A percentile compares a stretch with the other conserved stretches of the same genome.
phyloP scores from a whole-genome alignment of 2,888 invertebrate species.

The Hesperia comma region DNA sequence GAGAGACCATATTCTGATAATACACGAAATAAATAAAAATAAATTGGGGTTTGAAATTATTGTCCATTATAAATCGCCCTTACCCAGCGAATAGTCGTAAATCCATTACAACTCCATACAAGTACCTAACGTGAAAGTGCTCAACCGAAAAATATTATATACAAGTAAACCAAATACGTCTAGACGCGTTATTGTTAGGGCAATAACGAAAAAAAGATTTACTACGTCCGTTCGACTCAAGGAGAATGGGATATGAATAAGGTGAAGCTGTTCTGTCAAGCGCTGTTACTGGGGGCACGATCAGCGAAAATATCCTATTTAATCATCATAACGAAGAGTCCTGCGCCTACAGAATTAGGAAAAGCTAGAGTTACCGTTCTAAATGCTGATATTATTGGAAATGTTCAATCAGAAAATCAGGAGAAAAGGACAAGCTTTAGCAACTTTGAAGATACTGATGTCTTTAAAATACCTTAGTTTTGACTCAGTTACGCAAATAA shows the following conservation, averaged over 20 bases:
- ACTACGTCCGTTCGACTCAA: constrained; percentile 35
- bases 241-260: constrained; percentile 35
- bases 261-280: constrained; percentile 18
- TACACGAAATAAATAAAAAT: no score
- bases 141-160: constrained; percentile 17
- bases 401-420: no score
- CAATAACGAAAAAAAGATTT: constrained; percentile 40
- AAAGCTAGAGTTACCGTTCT: neutral
- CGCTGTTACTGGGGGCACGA: constrained; percentile 11
- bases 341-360: constrained; percentile 5
- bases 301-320: constrained; percentile 18
- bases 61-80: constrained; percentile 3
- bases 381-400: neutral
- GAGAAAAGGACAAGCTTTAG: no score
- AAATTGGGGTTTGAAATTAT: no score
- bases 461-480: no score
- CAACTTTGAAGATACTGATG: no score
- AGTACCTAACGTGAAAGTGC: constrained; percentile 25
- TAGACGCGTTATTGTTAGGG: constrained; percentile 41
- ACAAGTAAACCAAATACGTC: constrained; percentile 36
- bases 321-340: constrained; percentile 3
- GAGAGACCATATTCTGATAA: no score
- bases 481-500: no score
- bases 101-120: constrained; percentile 25
- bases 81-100: constrained; percentile 1